Base-by-base conservation (phyloP, 2,113 vertebrate genomes). In the Mesembrinibis cayennensis region DNA sequence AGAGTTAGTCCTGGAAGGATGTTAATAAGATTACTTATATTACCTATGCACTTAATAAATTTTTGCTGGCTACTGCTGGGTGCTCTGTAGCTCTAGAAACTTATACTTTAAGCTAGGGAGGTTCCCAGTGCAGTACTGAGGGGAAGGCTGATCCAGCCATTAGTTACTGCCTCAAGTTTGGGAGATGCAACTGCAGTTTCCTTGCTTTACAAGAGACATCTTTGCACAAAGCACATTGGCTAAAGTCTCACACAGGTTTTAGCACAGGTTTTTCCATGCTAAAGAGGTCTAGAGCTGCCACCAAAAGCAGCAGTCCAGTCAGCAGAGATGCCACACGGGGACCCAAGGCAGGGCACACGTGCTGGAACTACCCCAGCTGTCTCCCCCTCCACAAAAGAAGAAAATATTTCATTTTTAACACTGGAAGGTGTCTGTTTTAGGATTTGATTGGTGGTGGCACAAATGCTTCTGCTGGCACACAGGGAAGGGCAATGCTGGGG, bases 11-110 rank as follows among this genome's bases (percentile, higher is more conserved):
- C 56, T 93, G 62, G 93, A 92, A 82, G 83, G 61, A 87, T 23
- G 38, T 95, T 94, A 88, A 88, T 92, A 92, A 93, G 91, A 91
- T 94, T 94, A 94, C 91, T 96, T 55, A 76, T 89, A 92, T 93
- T 96, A 95, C 89, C 61, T 81, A 47, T 25, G 42, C 9, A 38
- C 76, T 89, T 90, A 95, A 97, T 89, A 97, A 89, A 79, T 85
- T 90, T 93, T 84, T 93, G 50, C 80, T 90, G 59, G 59, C 90
- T 97, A 87, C 88, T 50, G 30, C 69, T 71, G 61, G 27, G 18
- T 91, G 40, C 30, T 87, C 38, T 77, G 50, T 65, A 94, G 92
- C 82, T 88, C 52, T 83, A 81, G 72, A 94, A 87, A 78, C 18
- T 83, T 85, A 36, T 38, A 73, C 29, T 79, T 47, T 32, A 70